These are phyloP conservation scores for Mallotus villosus DNA, from an alignment of 2,797 vertebrate species.

Conservation along the genomic window DNA sequence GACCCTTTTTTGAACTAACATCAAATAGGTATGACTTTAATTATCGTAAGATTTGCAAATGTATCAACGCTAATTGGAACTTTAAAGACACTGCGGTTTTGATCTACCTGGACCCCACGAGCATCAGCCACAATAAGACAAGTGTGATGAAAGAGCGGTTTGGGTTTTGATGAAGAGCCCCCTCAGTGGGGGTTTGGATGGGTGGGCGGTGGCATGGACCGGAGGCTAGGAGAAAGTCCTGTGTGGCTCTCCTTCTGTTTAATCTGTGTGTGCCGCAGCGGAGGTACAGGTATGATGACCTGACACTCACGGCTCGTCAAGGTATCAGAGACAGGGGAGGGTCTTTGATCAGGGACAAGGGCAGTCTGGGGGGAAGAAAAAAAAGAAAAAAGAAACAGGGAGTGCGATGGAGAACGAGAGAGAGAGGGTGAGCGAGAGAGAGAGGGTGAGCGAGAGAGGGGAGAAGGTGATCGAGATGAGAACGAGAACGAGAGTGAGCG, in stretches of 20 bases:
- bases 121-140: neutral
- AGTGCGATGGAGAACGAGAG: conserved; percentile 1
- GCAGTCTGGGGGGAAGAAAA: neutral
- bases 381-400: neutral
- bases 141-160: neutral
- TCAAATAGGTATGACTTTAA: too few species aligned
- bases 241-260: neutral
- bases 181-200: too few species aligned
- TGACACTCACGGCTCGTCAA: conserved; percentile 14
- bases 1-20: too few species aligned
- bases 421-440: neutral
- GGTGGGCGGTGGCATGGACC: too few species aligned
- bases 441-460: neutral
- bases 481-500: neutral
- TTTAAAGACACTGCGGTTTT: neutral
- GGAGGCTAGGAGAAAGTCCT: too few species aligned
- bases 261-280: neutral
- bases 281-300: conserved; percentile 14
- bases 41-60: too few species aligned
- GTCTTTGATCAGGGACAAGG: conserved; percentile 12
- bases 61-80: neutral
- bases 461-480: too few species aligned
- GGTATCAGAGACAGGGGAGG: conserved; percentile 12
- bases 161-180: neutral
- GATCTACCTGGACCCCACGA: neutral